phyloP scores from a whole-genome alignment of 2,113 vertebrate species.

The Okapia johnstoni region DNA sequence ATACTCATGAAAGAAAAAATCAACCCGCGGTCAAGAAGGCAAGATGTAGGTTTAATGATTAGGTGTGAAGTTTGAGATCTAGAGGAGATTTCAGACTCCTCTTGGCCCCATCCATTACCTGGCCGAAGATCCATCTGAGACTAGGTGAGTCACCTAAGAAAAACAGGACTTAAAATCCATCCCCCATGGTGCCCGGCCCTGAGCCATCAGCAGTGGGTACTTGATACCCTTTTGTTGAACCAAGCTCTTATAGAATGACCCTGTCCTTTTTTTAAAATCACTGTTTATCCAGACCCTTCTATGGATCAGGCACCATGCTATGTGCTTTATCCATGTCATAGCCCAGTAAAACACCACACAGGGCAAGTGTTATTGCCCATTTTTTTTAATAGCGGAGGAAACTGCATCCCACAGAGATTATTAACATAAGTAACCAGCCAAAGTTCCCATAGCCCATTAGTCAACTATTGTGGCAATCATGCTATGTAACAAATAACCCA shows the following conservation, averaged over 20 bases:
- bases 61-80: not conserved
- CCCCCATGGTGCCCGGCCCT: not conserved
- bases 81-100: not conserved
- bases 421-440: not conserved
- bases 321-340: not conserved
- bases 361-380: not conserved
- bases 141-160: not conserved
- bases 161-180: not conserved
- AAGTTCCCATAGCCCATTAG: not conserved
- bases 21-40: not conserved
- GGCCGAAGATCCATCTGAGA: not conserved
- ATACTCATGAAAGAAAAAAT: not conserved
- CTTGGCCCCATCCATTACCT: not conserved
- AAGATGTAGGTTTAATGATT: not conserved
- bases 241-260: not conserved
- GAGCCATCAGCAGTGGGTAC: not conserved
- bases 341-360: not conserved
- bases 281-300: not conserved
- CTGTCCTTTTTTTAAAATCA: not conserved
- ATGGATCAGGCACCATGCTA: not conserved
- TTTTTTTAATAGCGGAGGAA: slow-evolving; percentile 13
- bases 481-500: not conserved
- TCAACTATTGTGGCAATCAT: not conserved
- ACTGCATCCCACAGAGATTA: not conserved
- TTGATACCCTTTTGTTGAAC: not conserved